Percentiles rank a stretch among this genome's conserved stretches.
phyloP scores from a whole-genome alignment of 2,888 invertebrate genomes.

The Lithosia quadra region DNA sequence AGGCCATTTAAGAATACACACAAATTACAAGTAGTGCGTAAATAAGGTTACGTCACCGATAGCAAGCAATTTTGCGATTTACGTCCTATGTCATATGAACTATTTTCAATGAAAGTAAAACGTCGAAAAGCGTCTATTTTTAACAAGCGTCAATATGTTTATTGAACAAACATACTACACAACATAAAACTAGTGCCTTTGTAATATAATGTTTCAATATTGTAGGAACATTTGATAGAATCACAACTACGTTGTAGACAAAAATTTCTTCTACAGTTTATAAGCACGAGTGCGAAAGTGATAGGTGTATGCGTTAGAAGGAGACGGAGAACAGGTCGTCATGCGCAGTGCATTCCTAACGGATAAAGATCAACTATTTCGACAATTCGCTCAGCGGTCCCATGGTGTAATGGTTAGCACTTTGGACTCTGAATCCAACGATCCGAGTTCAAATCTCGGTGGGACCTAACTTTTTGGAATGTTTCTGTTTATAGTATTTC shows the following conservation, averaged over 20 bases:
- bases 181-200: not conserved
- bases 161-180: not conserved
- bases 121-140: not conserved
- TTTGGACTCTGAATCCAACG: slow-evolving; percentile 93
- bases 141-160: not conserved
- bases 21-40: not conserved
- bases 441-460: slow-evolving; percentile 94
- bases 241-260: not conserved
- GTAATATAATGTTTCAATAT: not conserved
- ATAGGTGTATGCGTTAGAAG: slow-evolving; percentile 16
- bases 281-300: not conserved
- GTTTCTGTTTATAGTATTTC: too few species aligned
- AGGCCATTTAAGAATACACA: too few species aligned
- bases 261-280: not conserved
- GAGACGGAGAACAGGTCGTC: slow-evolving; percentile 34
- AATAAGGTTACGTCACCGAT: not conserved
- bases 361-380: slow-evolving; percentile 50
- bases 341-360: slow-evolving; percentile 60
- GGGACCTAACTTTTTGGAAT: slow-evolving; percentile 81
- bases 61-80: not conserved
- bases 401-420: slow-evolving; percentile 87
- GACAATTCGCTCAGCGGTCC: slow-evolving; percentile 27
- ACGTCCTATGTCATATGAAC: not conserved
- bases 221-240: not conserved
- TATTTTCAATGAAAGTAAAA: not conserved